Evolutionary conservation across 2,888 invertebrate species (phyloP).

Genomic region (Gymnoscelis rufifasciata): DNA sequence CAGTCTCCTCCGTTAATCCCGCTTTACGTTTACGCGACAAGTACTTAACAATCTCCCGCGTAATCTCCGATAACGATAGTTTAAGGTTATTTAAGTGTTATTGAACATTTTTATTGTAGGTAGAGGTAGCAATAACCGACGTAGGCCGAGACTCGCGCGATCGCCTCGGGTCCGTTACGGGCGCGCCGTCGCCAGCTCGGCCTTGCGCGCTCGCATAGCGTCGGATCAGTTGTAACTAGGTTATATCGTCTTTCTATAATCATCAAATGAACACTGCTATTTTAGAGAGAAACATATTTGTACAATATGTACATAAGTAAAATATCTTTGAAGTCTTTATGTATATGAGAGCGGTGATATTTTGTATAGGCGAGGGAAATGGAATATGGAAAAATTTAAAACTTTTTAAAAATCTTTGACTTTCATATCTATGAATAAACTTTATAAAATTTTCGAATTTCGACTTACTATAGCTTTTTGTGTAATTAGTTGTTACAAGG

Average conservation of each 20-base stretch:
- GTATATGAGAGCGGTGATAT: constrained; percentile 72
- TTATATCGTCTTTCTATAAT: constrained; percentile 38
- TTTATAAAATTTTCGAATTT: constrained; percentile 33
- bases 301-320: constrained; percentile 67
- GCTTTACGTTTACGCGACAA: constrained; percentile 37
- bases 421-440: constrained; percentile 38
- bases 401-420: constrained; percentile 49
- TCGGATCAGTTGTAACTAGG: constrained; percentile 43
- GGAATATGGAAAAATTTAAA: constrained; percentile 41
- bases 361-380: constrained; percentile 61
- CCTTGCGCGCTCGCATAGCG: neutral
- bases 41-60: constrained; percentile 54
- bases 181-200: constrained; percentile 25
- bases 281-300: constrained; percentile 57
- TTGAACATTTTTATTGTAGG: constrained; percentile 38
- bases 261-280: constrained; percentile 52
- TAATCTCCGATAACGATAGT: constrained; percentile 36
- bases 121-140: constrained; percentile 58
- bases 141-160: constrained; percentile 7
- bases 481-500: constrained; percentile 54
- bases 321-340: constrained; percentile 51
- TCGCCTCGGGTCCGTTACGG: neutral
- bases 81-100: constrained; percentile 63
- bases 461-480: constrained; percentile 56
- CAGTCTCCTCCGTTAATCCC: constrained; percentile 25